Percentiles rank a stretch among this genome's conserved stretches.
phyloP scores from a whole-genome alignment of 64 coral and sea anemone genomes.

The Dendrophyllia cribrosa region DNA sequence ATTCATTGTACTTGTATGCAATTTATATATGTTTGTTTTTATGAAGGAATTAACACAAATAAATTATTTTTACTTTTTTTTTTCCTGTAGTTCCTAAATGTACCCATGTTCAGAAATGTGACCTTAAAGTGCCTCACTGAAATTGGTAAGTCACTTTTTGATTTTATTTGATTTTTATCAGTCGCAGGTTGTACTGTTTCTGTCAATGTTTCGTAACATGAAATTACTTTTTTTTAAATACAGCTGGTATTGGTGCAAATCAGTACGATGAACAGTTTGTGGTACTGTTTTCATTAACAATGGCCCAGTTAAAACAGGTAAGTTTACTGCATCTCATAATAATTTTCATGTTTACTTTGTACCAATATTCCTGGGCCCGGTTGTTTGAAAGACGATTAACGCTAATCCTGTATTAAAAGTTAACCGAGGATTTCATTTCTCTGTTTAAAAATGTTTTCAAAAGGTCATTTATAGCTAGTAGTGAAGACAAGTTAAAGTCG shows the following conservation, averaged over 20 bases:
- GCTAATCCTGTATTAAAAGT: no score
- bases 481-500: no score
- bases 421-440: no score
- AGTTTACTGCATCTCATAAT: neutral
- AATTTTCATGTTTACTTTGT: no score
- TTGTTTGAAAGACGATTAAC: no score
- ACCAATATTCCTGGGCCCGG: no score
- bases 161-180: neutral
- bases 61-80: neutral
- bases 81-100: conserved; percentile 91
- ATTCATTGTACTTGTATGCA: neutral
- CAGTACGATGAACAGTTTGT: conserved; percentile 99
- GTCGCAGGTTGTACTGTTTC: no score
- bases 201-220: neutral
- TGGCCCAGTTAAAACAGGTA: conserved; percentile 99
- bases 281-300: conserved; percentile 86
- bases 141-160: conserved; percentile 79
- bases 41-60: no score
- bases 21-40: neutral
- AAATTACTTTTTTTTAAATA: neutral
- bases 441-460: no score
- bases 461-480: no score
- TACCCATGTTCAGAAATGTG: conserved; percentile 98
- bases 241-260: conserved; percentile 92
- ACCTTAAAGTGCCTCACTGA: conserved; percentile 98